Conservation (phyloP, 2,888 invertebrate species). For the Idaea biselata region DNA sequence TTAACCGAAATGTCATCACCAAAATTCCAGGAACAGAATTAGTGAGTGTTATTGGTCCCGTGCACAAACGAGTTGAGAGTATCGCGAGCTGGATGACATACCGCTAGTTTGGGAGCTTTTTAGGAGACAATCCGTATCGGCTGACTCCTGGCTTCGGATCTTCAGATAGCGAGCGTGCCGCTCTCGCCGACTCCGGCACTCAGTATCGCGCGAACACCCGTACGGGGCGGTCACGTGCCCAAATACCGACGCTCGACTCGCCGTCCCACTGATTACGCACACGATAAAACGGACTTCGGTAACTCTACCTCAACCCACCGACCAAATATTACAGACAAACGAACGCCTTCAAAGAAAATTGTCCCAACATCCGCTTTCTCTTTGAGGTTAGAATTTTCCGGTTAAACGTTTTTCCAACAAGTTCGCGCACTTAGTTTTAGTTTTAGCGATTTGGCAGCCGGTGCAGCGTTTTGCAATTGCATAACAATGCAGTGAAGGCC, state of each 20-base stretch:
- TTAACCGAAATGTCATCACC: not conserved
- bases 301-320: constrained; percentile 54
- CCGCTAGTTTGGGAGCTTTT: constrained; percentile 40
- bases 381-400: constrained; percentile 59
- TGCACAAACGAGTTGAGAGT: constrained; percentile 2
- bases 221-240: constrained; percentile 56
- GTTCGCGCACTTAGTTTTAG: constrained; percentile 47
- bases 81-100: not conserved
- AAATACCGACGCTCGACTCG: constrained; percentile 38
- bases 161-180: constrained; percentile 46
- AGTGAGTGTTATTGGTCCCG: not conserved
- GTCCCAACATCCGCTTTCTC: constrained; percentile 39
- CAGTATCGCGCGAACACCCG: constrained; percentile 70
- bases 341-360: constrained; percentile 17
- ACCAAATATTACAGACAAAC: constrained; percentile 51
- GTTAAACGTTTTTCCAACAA: constrained; percentile 53
- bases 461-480: constrained; percentile 61
- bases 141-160: constrained; percentile 29
- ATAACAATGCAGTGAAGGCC: constrained; percentile 73
- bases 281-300: constrained; percentile 59
- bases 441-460: constrained; percentile 56
- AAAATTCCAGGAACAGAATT: not conserved
- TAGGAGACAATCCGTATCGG: constrained; percentile 52
- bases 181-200: constrained; percentile 23
- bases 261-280: constrained; percentile 55